These are phyloP conservation scores for Hyles euphorbiae DNA, from an alignment of 1,140 invertebrate species.

Conservation along the genomic window DNA sequence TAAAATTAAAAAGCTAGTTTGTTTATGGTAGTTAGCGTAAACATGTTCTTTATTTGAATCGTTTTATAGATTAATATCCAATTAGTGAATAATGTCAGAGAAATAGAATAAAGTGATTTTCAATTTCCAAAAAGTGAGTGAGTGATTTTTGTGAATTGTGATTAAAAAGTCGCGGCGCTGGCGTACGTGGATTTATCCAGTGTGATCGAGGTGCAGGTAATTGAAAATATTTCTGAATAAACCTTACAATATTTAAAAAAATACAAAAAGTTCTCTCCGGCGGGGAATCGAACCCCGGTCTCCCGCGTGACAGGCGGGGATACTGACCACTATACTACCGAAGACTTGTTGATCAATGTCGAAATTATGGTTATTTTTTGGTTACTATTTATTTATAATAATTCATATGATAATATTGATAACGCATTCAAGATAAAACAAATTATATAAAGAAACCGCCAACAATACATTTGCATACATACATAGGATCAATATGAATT, in stretches of 20 bases:
- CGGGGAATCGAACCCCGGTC: constrained; percentile 55
- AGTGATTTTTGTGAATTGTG: constrained; percentile 40
- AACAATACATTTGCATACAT: too few species aligned
- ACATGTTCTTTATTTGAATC: background rate
- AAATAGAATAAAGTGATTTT: constrained; percentile 2
- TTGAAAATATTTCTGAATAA: too few species aligned
- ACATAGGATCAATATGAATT: too few species aligned
- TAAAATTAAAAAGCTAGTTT: too few species aligned
- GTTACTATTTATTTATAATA: too few species aligned
- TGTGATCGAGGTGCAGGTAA: constrained; percentile 80
- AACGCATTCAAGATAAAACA: too few species aligned
- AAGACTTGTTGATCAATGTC: background rate
- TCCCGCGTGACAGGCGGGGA: constrained; percentile 37
- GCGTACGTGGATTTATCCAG: constrained; percentile 79
- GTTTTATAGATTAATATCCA: background rate
- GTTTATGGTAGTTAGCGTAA: too few species aligned
- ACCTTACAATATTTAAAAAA: too few species aligned
- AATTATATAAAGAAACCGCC: too few species aligned
- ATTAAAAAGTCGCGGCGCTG: constrained; percentile 69
- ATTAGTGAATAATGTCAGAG: background rate
- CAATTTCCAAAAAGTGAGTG: background rate
- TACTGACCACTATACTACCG: constrained; percentile 19
- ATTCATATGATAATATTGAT: too few species aligned
- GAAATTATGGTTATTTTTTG: too few species aligned
- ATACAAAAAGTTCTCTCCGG: constrained; percentile 14